These are phyloP conservation scores for Lates japonicus DNA, from an alignment of 2,797 vertebrate species.

Conservation along the genomic window DNA sequence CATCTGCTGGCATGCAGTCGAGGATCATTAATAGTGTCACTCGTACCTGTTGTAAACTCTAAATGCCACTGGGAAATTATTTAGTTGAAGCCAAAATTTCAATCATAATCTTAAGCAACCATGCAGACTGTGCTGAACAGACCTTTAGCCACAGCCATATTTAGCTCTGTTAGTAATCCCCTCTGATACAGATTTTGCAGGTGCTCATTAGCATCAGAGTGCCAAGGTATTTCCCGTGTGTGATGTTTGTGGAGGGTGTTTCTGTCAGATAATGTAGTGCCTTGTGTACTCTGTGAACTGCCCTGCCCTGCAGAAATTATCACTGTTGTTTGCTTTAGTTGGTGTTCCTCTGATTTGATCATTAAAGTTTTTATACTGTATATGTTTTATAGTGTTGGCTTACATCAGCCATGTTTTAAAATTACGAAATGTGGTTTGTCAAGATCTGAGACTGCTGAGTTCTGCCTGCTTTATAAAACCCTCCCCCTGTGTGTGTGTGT, in stretches of 20 bases:
- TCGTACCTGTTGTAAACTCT: background rate
- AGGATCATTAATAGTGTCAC: background rate
- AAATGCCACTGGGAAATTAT: slow-evolving; percentile 7
- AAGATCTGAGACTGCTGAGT: background rate
- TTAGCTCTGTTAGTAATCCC: slow-evolving; percentile 29
- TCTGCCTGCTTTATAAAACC: background rate
- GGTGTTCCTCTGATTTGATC: slow-evolving; percentile 14
- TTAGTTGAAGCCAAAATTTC: slow-evolving; percentile 5
- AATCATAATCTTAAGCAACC: slow-evolving; percentile 12
- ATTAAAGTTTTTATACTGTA: background rate
- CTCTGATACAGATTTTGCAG: slow-evolving; percentile 22
- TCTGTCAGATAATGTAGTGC: slow-evolving; percentile 49
- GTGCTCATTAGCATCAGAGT: slow-evolving; percentile 31
- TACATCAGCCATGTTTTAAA: too few relatives aligned
- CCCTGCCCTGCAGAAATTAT: slow-evolving; percentile 29
- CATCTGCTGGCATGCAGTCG: slow-evolving; percentile 77
- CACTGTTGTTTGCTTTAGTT: slow-evolving; percentile 24
- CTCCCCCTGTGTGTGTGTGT: slow-evolving; percentile 3
- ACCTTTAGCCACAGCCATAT: slow-evolving; percentile 21
- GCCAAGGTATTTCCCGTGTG: slow-evolving; percentile 39
- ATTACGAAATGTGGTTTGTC: too few relatives aligned
- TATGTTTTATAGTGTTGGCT: too few relatives aligned
- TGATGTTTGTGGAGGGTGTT: slow-evolving; percentile 63
- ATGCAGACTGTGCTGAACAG: slow-evolving; percentile 4
- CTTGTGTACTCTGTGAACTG: slow-evolving; percentile 41